Base-by-base conservation (phyloP, 92 coral and sea anemone genomes). In the Zoanthus solanderi region DNA sequence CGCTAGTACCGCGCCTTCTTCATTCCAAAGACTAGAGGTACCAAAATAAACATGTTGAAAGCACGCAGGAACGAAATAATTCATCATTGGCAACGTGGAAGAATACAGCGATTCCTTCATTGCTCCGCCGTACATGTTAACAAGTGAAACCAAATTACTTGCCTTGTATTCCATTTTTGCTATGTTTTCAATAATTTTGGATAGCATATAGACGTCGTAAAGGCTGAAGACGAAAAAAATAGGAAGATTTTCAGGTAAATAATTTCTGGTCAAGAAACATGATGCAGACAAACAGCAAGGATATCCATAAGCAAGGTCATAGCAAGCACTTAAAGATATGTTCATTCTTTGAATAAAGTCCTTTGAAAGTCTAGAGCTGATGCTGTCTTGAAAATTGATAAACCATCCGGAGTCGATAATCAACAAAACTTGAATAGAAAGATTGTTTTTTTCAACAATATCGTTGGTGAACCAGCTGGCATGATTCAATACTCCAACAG, bases 51-150 rank as follows among this genome's bases (percentile, higher is more conserved):
- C 85, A 52, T 91, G 94, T 79, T 91, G 94, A 73, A 91, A 91
- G 80, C 94, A 91, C 7, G 92, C 89, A 0, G 94, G 94, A 6
- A 79, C 87, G 71, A 91, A 91, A 34, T 75, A 88, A 60, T 91
- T 91, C 34, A 76, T 48, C 9, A 61, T 63, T 1, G 37, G 32
- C 3, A 63, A 74, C 29, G 28, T 32, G 34, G 88, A 45, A 14
- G 87, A 66, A 58, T 71, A 78, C 60, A 91, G 76, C 6, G 94
- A 88, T 50, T 78, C 94, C 32, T 79, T 91, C 94, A 91, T 88
- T 14, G 92, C 91, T 13, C 94, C 94, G 0, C 94, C 94, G 56
- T 91, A 91, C 94, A 91, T 91, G 84, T 88, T 91, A 6, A 84
- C 94, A 28, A 88, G 83, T 0, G 94, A 84, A 75, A 88, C 75